Evolutionary conservation across 1,140 invertebrate species (phyloP).

Genomic region (Brachionus koreanus): DNA sequence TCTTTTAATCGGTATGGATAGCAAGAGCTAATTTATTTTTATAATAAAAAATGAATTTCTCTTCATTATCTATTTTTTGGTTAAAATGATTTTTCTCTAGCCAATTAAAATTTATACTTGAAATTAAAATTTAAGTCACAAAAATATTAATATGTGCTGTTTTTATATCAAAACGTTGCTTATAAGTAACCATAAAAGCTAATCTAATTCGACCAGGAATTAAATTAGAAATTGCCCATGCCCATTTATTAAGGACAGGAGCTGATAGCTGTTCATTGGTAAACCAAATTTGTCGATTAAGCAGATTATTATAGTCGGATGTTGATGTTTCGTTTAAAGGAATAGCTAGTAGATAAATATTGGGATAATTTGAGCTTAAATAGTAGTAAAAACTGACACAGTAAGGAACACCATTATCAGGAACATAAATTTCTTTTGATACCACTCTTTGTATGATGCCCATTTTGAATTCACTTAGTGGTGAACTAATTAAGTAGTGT

Average conservation of each 20-base stretch:
- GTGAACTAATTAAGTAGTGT: background rate
- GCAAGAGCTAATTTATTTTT: too few species aligned
- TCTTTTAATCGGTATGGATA: too few species aligned
- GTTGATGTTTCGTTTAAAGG: background rate
- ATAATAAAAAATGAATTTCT: too few species aligned
- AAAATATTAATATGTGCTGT: too few species aligned
- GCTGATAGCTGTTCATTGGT: background rate
- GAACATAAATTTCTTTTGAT: background rate
- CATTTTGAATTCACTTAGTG: background rate
- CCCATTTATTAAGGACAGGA: background rate
- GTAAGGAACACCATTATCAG: background rate
- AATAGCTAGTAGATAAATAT: background rate
- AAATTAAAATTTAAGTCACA: too few species aligned
- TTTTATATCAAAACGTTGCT: background rate
- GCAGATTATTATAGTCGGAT: background rate
- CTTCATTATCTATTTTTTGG: too few species aligned
- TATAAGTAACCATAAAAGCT: background rate
- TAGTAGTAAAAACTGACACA: constrained; percentile 3
- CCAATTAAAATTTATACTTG: too few species aligned
- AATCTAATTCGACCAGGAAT: background rate
- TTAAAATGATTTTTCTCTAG: too few species aligned
- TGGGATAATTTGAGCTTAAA: background rate
- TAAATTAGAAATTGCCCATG: background rate
- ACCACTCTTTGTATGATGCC: background rate
- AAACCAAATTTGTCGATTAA: background rate